These are phyloP conservation scores for Mionectes olivaceus DNA, from an alignment of 2,797 vertebrate species.

Conservation along the genomic window DNA sequence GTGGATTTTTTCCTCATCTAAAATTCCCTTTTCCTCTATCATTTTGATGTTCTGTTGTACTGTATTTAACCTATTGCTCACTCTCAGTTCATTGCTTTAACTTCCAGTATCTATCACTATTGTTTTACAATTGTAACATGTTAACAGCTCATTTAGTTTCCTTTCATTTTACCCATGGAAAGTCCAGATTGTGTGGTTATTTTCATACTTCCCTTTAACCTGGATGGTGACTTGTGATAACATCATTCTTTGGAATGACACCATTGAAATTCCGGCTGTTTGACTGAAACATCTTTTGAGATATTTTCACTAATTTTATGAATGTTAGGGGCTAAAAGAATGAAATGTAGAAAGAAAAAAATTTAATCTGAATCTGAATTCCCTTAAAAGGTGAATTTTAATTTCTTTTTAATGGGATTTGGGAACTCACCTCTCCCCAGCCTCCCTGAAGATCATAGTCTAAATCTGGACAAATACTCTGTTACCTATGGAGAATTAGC, in stretches of 20 bases:
- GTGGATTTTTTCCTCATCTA: background rate
- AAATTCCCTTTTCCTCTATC: background rate
- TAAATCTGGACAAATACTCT: constrained; percentile 50
- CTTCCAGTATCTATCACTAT: background rate
- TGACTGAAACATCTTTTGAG: background rate
- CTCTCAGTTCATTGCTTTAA: background rate
- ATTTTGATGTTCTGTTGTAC: background rate
- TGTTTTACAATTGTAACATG: background rate
- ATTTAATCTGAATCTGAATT: background rate
- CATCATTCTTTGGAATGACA: background rate
- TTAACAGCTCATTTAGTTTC: background rate
- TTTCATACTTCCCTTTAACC: background rate
- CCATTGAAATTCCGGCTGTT: background rate
- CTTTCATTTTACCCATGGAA: background rate
- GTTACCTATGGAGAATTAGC: constrained; percentile 41
- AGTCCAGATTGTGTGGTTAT: background rate
- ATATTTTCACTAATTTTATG: background rate
- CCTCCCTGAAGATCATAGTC: constrained; percentile 1
- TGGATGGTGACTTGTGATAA: background rate
- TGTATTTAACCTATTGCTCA: background rate
- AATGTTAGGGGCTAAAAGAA: background rate
- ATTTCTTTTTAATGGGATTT: constrained; percentile 5
- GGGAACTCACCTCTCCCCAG: background rate
- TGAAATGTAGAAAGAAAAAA: background rate
- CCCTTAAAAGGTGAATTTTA: background rate